Conservation (phyloP, 2,888 invertebrate species). For the Chromoteleia sp. region DNA sequence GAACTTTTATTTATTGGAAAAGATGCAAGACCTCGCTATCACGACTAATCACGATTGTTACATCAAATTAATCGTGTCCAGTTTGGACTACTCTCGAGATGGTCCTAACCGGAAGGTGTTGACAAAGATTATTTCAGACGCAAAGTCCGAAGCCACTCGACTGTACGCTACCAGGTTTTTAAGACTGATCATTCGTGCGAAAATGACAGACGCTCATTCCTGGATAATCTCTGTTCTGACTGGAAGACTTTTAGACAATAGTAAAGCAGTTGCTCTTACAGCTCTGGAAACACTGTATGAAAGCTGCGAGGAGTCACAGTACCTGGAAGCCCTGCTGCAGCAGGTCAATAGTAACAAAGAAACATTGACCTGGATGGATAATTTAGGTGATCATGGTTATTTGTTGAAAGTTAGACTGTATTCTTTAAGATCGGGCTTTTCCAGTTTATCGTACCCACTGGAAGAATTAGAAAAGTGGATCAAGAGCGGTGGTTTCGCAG, state of each 20-base stretch:
- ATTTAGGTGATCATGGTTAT: slow-evolving; percentile 86
- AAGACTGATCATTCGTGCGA: slow-evolving; percentile 92
- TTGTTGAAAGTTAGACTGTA: slow-evolving; percentile 86
- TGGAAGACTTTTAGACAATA: slow-evolving; percentile 93
- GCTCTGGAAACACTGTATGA: slow-evolving; percentile 95
- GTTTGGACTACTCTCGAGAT: slow-evolving; percentile 93
- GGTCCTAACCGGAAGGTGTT: slow-evolving; percentile 89
- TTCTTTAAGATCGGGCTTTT: slow-evolving; percentile 85
- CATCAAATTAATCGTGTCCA: slow-evolving; percentile 96
- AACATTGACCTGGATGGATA: slow-evolving; percentile 85
- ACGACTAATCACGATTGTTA: slow-evolving; percentile 95
- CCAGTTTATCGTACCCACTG: slow-evolving; percentile 82
- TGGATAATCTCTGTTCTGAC: slow-evolving; percentile 96
- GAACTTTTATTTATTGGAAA: slow-evolving; percentile 83
- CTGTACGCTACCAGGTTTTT: slow-evolving; percentile 97
- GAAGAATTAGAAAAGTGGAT: slow-evolving; percentile 83
- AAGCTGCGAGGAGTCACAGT: slow-evolving; percentile 92
- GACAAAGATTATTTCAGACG: slow-evolving; percentile 86
- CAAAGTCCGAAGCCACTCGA: slow-evolving; percentile 86
- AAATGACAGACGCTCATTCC: slow-evolving; percentile 89
- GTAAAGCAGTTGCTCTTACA: slow-evolving; percentile 91
- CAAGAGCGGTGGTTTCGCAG: slow-evolving; percentile 80
- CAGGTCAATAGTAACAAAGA: slow-evolving; percentile 75
- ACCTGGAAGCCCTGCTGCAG: slow-evolving; percentile 78
- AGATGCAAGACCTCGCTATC: slow-evolving; percentile 91